phyloP scores from a whole-genome alignment of 2,113 vertebrate species.

The Nothobranchius furzeri region DNA sequence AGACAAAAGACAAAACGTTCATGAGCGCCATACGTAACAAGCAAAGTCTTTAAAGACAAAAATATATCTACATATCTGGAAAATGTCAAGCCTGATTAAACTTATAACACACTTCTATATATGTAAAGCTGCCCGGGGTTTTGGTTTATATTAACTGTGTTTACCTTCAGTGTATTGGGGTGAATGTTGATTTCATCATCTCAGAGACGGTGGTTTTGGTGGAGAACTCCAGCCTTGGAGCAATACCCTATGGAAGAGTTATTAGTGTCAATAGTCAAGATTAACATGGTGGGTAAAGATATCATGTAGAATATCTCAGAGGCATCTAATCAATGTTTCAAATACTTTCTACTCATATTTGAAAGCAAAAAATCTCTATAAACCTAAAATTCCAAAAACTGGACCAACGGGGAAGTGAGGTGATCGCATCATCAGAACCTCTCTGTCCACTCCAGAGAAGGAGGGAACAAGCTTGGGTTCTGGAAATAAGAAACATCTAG shows the following conservation, averaged over 20 bases:
- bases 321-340: no score
- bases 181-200: slow-evolving; percentile 55
- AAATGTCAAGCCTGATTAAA: no score
- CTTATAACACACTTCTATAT: no score
- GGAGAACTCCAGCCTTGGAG: slow-evolving; percentile 84
- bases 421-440: slow-evolving; percentile 80
- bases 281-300: background rate
- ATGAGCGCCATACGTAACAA: no score
- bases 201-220: slow-evolving; percentile 82
- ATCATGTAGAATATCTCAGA: no score
- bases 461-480: slow-evolving; percentile 78
- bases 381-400: background rate
- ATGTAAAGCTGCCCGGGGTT: no score
- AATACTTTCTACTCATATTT: no score
- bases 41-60: no score
- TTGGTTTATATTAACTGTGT: no score
- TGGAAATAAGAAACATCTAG: slow-evolving; percentile 81
- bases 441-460: slow-evolving; percentile 71
- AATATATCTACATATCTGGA: no score
- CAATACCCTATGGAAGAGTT: slow-evolving; percentile 75
- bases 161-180: slow-evolving; percentile 70
- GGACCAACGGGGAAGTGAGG: slow-evolving; percentile 77
- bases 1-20: no score
- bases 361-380: no score
- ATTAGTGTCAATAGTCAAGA: background rate